Base-by-base conservation (phyloP, 2,113 vertebrate genomes). In the Cochlearius cochlearius region DNA sequence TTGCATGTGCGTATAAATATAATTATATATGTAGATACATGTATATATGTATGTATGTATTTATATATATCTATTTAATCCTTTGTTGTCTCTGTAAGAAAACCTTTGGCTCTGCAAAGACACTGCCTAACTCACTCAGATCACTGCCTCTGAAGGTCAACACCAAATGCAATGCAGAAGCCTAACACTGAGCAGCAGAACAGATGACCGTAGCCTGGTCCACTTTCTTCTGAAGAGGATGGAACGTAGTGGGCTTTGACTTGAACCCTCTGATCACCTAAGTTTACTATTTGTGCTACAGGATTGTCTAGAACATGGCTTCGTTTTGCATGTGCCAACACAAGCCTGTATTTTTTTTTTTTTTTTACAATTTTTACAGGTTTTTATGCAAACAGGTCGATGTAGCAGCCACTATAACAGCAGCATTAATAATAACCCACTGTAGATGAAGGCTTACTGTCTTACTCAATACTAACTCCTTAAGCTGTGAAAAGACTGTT, bases 311-410 rank as follows among this genome's bases (percentile, higher is more conserved):
- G 29, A 86, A 20, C 13, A 6, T 5, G 26, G 4, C 2, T 60
- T 80, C 20, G 38, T 52, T 36, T 25, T 14, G 2, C 47, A 21
- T 39, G 21, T 26, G n/a, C 15, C 38, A 84, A 16, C 17, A 38
- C 29, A 74, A 50, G 10, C 2, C 3, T 1, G 3, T 20, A 15
- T 7, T 41, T 34, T 47, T 10, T 10, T 14, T 45, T 38, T 79
- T 39, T 32, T 79, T 39, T 38, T 1, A 15, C 3, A 18, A 7
- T 67, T 63, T 89, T 49, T 19, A 4, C 52, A 47, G 38, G 3
- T 29, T 81, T 89, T 92, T n/a, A 27, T 1, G 1, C 23, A 77
- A 69, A 62, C 12, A 52, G 75, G n/a, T 41, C 0, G 0, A 55
- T 21, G 17, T 3, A 38, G 15, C 19, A 32, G 18, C 38, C 32